Conservation (phyloP, 1,140 invertebrate species). For the Drosophila chauvacae region DNA sequence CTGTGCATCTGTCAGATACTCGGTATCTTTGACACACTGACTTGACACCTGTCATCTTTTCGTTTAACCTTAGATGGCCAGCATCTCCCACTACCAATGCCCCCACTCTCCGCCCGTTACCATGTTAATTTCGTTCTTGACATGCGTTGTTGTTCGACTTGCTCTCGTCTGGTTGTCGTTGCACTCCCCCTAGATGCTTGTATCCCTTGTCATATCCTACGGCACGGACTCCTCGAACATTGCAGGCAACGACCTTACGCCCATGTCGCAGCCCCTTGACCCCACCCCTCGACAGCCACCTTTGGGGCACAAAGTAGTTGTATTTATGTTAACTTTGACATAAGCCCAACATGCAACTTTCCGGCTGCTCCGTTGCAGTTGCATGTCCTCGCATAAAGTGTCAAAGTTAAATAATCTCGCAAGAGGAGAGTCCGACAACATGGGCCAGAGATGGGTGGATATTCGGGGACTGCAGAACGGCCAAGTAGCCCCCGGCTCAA, state of each 20-base stretch:
- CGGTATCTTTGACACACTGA: slow-evolving; percentile 55
- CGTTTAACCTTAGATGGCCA: slow-evolving; percentile 57
- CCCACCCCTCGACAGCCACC: slow-evolving; percentile 10
- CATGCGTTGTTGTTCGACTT: slow-evolving; percentile 45
- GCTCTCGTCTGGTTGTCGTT: slow-evolving; percentile 45
- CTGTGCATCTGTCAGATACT: slow-evolving; percentile 33
- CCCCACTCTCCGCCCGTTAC: background rate
- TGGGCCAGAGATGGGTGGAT: background rate
- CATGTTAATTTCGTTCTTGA: slow-evolving; percentile 66
- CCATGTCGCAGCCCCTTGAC: slow-evolving; percentile 23
- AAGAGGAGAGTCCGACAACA: background rate
- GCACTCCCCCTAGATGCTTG: slow-evolving; percentile 3
- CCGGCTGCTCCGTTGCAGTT: slow-evolving; percentile 55
- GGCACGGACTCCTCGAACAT: slow-evolving; percentile 38
- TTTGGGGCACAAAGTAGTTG: slow-evolving; percentile 73
- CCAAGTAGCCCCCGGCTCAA: slow-evolving; percentile 36
- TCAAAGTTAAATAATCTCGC: slow-evolving; percentile 75
- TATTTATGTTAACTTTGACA: slow-evolving; percentile 82
- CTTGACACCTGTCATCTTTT: slow-evolving; percentile 81
- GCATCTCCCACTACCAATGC: background rate
- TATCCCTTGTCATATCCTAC: slow-evolving; percentile 46
- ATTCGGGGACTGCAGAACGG: background rate
- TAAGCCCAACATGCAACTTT: slow-evolving; percentile 79
- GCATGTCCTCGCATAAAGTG: slow-evolving; percentile 75
- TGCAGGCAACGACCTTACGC: slow-evolving; percentile 35